A percentile compares a stretch with the other conserved stretches of the same genome.
phyloP scores from a whole-genome alignment of 2,113 vertebrate species.

The Petromus typicus region DNA sequence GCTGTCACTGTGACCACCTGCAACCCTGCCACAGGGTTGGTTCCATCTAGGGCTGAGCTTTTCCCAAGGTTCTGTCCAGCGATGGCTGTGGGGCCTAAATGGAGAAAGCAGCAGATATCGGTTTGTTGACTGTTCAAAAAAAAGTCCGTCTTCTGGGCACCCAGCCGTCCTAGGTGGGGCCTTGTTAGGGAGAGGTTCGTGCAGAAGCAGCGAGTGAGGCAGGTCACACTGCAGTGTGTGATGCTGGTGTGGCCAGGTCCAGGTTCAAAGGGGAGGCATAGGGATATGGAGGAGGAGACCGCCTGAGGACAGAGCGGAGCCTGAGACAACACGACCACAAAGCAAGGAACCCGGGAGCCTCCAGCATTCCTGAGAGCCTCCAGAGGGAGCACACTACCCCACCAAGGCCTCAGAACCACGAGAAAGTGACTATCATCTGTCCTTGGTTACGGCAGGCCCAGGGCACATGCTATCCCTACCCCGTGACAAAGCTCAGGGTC shows the following conservation, averaged over 20 bases:
- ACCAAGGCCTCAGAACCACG: background rate
- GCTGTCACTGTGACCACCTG: background rate
- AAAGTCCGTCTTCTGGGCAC: background rate
- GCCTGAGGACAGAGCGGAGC: background rate
- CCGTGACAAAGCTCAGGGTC: background rate
- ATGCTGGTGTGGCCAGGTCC: background rate
- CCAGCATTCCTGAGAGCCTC: background rate
- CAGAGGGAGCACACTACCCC: background rate
- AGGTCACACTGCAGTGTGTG: background rate
- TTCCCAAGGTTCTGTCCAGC: no score
- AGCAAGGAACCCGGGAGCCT: background rate
- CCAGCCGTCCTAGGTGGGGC: background rate
- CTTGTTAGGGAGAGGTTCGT: background rate
- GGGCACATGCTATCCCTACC: no score
- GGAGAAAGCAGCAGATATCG: background rate
- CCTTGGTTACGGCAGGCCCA: background rate
- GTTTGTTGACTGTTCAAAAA: background rate
- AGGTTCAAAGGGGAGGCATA: background rate
- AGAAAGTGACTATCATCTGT: background rate
- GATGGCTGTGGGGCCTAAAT: background rate
- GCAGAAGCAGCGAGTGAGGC: background rate
- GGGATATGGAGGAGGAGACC: background rate
- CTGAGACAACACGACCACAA: background rate
- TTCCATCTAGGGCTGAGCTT: background rate
- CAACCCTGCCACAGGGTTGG: background rate